phyloP scores from a whole-genome alignment of 1,140 invertebrate species.

The Steinernema feltiae region DNA sequence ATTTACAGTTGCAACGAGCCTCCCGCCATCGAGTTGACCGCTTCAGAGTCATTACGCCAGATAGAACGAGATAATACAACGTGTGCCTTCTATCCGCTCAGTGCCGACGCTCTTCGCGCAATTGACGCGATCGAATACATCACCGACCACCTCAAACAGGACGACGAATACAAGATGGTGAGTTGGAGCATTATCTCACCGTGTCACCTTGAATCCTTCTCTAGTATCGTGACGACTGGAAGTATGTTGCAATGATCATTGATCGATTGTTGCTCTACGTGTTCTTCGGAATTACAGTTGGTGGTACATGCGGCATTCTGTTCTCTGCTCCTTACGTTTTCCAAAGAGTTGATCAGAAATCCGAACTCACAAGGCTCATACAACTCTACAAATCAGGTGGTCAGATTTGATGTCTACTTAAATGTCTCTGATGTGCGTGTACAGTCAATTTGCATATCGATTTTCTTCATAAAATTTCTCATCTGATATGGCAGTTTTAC shows the following conservation, averaged over 20 bases:
- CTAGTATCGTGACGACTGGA: conserved; percentile 54
- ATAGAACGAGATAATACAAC: conserved; percentile 26
- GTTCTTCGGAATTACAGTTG: conserved; percentile 91
- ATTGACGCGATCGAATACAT: conserved; percentile 58
- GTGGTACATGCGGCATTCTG: conserved; percentile 80
- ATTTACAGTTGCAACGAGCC: too few species aligned
- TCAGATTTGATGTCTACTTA: neutral
- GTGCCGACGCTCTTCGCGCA: conserved; percentile 44
- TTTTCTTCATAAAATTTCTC: too few species aligned
- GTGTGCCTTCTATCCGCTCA: conserved; percentile 41
- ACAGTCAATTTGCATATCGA: neutral
- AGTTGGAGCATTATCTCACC: conserved; percentile 15
- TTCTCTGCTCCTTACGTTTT: conserved; percentile 98
- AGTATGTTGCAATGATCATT: conserved; percentile 85
- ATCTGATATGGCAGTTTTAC: too few species aligned
- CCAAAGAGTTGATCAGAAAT: conserved; percentile 91
- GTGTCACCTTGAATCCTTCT: neutral
- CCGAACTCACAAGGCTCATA: conserved; percentile 31
- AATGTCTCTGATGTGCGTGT: neutral
- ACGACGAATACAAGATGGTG: conserved; percentile 54
- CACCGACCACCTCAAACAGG: conserved; percentile 53
- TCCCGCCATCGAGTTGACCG: conserved; percentile 17
- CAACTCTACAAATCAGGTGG: conserved; percentile 33
- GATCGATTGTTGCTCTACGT: conserved; percentile 92
- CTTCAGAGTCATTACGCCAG: conserved; percentile 3